phyloP scores from a whole-genome alignment of 2,797 vertebrate genomes.

The Tachyglossus aculeatus region DNA sequence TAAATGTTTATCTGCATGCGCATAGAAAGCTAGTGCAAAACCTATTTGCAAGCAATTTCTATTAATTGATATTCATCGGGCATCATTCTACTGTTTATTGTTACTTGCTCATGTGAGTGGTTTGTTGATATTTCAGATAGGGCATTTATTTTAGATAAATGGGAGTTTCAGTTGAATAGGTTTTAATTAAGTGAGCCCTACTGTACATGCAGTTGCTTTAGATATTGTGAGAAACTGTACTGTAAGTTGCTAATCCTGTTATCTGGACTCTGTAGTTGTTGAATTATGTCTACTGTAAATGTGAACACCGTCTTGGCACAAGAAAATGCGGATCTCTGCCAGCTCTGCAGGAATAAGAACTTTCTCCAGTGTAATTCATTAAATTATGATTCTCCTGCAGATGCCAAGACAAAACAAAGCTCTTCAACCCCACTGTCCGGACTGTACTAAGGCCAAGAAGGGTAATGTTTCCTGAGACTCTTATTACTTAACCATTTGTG shows the following conservation, averaged over 20 bases:
- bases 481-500: neutral
- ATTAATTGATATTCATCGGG: constrained; percentile 75
- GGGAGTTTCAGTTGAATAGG: constrained; percentile 71
- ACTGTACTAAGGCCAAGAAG: neutral
- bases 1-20: neutral
- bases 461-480: neutral
- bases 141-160: constrained; percentile 76
- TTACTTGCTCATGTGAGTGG: constrained; percentile 72
- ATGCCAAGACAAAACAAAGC: neutral
- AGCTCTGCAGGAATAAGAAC: constrained; percentile 12
- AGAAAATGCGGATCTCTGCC: constrained; percentile 30
- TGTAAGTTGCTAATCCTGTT: constrained; percentile 56
- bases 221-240: constrained; percentile 47
- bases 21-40: constrained; percentile 47
- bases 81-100: constrained; percentile 72
- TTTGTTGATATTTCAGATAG: constrained; percentile 71
- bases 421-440: neutral
- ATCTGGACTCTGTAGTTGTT: constrained; percentile 43
- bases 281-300: constrained; percentile 18
- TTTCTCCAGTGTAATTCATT: neutral
- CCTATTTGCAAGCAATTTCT: constrained; percentile 71
- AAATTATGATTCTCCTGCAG: neutral
- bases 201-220: constrained; percentile 52
- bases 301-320: constrained; percentile 42
- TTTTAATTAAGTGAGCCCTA: constrained; percentile 75